Evolutionary conservation across 2,113 vertebrate species (phyloP).

Genomic region (Dendrocopos noguchii): DNA sequence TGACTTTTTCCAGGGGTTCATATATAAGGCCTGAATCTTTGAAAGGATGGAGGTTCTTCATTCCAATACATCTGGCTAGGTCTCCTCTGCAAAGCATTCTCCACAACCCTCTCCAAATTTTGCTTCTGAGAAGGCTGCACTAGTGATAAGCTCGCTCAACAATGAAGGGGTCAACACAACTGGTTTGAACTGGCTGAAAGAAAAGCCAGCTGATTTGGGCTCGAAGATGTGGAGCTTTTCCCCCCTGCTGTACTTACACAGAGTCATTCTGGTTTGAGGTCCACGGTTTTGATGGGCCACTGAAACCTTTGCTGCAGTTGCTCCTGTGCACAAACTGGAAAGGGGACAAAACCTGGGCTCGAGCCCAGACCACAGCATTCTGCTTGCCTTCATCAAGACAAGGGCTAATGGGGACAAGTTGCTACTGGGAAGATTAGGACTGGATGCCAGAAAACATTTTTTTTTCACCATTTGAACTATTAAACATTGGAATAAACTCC

Average conservation of each 20-base stretch:
- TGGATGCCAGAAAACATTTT: too few relatives aligned
- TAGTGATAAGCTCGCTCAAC: not conserved
- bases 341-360: not conserved
- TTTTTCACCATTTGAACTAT: too few relatives aligned
- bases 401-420: too few relatives aligned
- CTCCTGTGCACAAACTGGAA: not conserved
- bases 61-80: not conserved
- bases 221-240: not conserved
- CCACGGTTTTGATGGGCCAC: not conserved
- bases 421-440: too few relatives aligned
- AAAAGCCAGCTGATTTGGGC: not conserved
- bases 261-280: not conserved
- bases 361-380: not conserved
- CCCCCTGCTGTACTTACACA: not conserved
- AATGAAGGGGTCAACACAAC: not conserved
- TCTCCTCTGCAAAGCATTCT: not conserved
- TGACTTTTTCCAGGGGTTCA: not conserved
- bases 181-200: not conserved
- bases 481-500: too few relatives aligned
- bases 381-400: not conserved
- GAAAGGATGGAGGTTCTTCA: not conserved
- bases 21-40: not conserved
- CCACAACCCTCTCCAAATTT: not conserved
- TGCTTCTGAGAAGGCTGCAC: fast-evolving
- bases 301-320: not conserved